Evolutionary conservation across 2,113 vertebrate species (phyloP).

Genomic region (Noturus placidus): DNA sequence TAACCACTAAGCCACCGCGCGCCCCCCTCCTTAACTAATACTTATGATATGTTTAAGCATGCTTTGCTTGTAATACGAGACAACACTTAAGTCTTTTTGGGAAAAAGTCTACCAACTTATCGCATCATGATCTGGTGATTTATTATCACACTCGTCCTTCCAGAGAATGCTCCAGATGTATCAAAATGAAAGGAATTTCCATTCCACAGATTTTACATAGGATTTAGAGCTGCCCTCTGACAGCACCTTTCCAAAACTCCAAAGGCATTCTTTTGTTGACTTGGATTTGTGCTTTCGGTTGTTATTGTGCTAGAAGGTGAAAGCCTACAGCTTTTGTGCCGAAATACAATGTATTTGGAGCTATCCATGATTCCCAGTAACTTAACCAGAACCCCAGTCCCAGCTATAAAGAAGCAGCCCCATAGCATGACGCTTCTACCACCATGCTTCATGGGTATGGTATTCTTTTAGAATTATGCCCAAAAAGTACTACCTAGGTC

Average conservation of each 20-base stretch:
- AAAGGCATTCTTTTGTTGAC: neutral
- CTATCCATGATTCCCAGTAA: neutral
- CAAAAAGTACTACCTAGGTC: neutral
- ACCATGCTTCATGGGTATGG: neutral
- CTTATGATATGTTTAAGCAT: neutral
- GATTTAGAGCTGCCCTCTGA: neutral
- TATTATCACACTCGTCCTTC: neutral
- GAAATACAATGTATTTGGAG: neutral
- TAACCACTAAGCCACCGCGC: too few species aligned
- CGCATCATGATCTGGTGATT: neutral
- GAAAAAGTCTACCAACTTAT: neutral
- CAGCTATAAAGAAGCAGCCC: neutral
- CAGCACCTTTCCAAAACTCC: neutral
- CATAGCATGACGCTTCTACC: neutral
- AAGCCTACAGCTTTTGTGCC: neutral
- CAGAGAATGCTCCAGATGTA: neutral
- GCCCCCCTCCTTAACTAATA: neutral
- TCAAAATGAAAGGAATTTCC: neutral
- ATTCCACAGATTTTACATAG: neutral
- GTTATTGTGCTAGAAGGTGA: neutral
- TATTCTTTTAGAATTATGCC: neutral
- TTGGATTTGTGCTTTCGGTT: neutral
- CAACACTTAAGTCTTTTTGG: neutral
- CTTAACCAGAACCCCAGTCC: neutral
- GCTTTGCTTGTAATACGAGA: neutral